These are phyloP conservation scores for Pelecanus crispus DNA, from an alignment of 2,113 vertebrate species.

Conservation along the genomic window DNA sequence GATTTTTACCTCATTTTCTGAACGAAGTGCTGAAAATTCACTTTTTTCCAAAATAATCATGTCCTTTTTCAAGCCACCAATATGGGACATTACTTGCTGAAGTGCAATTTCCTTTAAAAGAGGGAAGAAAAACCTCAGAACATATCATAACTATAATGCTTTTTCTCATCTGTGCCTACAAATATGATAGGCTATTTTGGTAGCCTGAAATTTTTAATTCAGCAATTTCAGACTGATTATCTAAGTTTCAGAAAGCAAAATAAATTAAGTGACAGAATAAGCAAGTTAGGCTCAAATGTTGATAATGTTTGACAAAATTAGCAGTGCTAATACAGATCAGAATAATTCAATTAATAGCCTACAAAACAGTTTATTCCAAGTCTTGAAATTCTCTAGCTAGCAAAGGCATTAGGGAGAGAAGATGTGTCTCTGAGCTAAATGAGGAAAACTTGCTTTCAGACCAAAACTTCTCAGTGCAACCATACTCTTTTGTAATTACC, in stretches of 20 bases:
- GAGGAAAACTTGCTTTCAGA: not conserved
- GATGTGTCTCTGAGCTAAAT: not conserved
- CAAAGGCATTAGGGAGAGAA: not conserved
- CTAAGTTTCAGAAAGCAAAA: not conserved
- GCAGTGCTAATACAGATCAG: not conserved
- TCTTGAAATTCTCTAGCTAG: not conserved
- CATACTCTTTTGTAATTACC: not conserved
- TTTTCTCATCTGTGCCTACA: not conserved
- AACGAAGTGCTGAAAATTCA: constrained; percentile 89
- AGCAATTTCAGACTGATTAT: not conserved
- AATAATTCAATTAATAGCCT: not conserved
- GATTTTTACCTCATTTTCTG: constrained; percentile 88
- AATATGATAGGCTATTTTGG: not conserved
- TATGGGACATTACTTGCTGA: constrained; percentile 94
- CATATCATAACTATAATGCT: not conserved
- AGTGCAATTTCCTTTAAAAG: constrained; percentile 88
- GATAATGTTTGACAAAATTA: not conserved
- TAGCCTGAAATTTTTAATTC: not conserved
- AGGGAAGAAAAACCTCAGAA: not conserved
- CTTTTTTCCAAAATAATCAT: constrained; percentile 99
- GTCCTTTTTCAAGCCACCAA: constrained; percentile 90
- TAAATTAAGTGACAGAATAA: not conserved
- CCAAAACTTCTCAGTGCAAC: not conserved
- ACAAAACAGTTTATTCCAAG: not conserved
- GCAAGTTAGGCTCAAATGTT: not conserved